Conservation (phyloP, 2,888 invertebrate genomes). For the Psococerastis gibbosa region DNA sequence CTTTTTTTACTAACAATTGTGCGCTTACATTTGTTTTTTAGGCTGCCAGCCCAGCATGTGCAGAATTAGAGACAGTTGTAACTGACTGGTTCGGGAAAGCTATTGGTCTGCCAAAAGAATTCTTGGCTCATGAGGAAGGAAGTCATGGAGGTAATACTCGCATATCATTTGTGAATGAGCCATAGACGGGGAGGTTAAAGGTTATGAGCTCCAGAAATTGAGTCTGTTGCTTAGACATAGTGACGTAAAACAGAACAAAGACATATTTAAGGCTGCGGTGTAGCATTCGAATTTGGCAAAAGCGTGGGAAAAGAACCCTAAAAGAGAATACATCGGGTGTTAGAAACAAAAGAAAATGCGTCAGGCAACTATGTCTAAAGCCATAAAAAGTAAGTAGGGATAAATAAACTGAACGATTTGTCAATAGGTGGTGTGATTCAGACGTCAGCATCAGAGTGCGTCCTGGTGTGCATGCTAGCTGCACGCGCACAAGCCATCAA, state of each 20-base stretch:
- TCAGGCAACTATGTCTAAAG: neutral
- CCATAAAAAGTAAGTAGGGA: too few species aligned
- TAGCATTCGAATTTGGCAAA: too few species aligned
- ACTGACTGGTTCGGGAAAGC: constrained; percentile 89
- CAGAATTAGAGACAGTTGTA: constrained; percentile 88
- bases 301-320: too few species aligned
- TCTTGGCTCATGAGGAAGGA: constrained; percentile 62
- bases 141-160: constrained; percentile 72
- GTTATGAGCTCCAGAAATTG: too few species aligned
- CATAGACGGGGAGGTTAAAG: too few species aligned
- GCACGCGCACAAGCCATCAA: constrained; percentile 79
- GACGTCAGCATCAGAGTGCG: constrained; percentile 93
- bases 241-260: too few species aligned
- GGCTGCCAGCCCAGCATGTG: constrained; percentile 95
- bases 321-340: constrained; percentile 70
- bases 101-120: constrained; percentile 79
- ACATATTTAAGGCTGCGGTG: too few species aligned
- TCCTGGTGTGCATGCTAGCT: constrained; percentile 79
- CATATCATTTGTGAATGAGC: too few species aligned
- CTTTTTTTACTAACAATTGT: constrained; percentile 11
- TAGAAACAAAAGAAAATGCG: constrained; percentile 1
- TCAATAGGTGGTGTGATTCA: constrained; percentile 25
- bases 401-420: constrained; percentile 8
- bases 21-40: too few species aligned
- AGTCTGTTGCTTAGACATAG: too few species aligned